Percentiles rank a stretch among this genome's conserved stretches.
Evolutionary conservation across 2,888 invertebrate species (phyloP).

Genomic region (Diarsia mendica): DNA sequence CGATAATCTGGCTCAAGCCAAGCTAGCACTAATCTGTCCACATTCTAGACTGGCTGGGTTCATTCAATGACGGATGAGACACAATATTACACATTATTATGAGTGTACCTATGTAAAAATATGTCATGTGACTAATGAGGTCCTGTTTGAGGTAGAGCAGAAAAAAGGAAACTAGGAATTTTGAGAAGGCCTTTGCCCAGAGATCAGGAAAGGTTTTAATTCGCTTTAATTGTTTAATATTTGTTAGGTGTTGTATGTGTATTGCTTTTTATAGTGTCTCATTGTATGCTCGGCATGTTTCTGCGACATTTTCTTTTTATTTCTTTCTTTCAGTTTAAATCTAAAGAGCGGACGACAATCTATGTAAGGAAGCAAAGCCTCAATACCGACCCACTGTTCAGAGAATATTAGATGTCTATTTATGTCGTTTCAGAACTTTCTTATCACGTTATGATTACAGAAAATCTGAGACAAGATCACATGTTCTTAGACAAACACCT

Average conservation of each 20-base stretch:
- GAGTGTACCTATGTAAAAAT: neutral
- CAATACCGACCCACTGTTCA: neutral
- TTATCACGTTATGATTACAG: conserved; percentile 30
- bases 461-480: conserved; percentile 40
- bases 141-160: neutral
- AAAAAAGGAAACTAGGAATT: neutral
- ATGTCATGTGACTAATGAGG: neutral
- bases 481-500: conserved; percentile 39
- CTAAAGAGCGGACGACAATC: neutral
- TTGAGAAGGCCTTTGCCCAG: neutral
- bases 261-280: too few relatives aligned
- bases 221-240: too few relatives aligned
- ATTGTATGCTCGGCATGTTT: too few relatives aligned
- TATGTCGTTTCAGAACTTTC: neutral
- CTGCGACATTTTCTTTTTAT: too few relatives aligned
- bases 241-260: too few relatives aligned
- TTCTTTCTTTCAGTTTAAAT: too few relatives aligned
- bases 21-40: conserved; percentile 5
- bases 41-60: conserved; percentile 4
- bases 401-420: neutral
- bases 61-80: conserved; percentile 10
- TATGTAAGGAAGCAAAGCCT: neutral
- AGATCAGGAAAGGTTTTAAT: neutral
- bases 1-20: conserved; percentile 9
- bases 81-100: conserved; percentile 5